A percentile compares a stretch with the other conserved stretches of the same genome.
Evolutionary conservation across 2,888 invertebrate species (phyloP).

Genomic region (Sminthurinus aureus): DNA sequence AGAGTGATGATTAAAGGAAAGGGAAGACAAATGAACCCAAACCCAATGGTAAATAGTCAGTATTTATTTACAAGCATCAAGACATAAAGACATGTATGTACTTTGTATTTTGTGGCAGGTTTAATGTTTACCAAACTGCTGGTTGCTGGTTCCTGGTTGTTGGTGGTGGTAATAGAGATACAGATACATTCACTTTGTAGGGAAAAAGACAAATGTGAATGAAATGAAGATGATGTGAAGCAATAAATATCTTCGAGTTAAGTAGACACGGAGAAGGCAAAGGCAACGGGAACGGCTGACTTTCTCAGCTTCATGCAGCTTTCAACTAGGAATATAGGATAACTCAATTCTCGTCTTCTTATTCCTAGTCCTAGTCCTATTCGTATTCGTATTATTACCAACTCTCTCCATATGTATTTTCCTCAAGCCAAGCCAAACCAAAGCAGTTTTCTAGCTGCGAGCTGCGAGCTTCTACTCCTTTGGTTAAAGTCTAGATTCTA

Average conservation of each 20-base stretch:
- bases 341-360: neutral
- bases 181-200: neutral
- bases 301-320: constrained; percentile 11
- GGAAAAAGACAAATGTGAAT: constrained; percentile 9
- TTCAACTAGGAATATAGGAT: neutral
- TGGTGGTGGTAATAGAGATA: neutral
- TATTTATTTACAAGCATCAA: neutral
- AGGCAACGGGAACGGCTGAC: constrained; percentile 1
- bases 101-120: neutral
- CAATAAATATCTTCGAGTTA: constrained; percentile 17
- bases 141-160: too few species aligned
- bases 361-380: too few species aligned
- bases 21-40: too few species aligned
- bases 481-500: neutral
- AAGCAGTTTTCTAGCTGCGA: neutral
- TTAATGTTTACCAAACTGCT: constrained; percentile 3
- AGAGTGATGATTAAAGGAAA: too few species aligned
- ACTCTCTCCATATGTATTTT: constrained; percentile 1
- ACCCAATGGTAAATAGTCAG: too few species aligned
- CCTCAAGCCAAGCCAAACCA: neutral
- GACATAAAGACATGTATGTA: neutral
- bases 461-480: neutral
- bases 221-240: constrained; percentile 14
- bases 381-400: neutral
- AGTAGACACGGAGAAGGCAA: neutral